Evolutionary conservation across 2,888 invertebrate genomes (phyloP).

Genomic region (Mesorhabditis belari): DNA sequence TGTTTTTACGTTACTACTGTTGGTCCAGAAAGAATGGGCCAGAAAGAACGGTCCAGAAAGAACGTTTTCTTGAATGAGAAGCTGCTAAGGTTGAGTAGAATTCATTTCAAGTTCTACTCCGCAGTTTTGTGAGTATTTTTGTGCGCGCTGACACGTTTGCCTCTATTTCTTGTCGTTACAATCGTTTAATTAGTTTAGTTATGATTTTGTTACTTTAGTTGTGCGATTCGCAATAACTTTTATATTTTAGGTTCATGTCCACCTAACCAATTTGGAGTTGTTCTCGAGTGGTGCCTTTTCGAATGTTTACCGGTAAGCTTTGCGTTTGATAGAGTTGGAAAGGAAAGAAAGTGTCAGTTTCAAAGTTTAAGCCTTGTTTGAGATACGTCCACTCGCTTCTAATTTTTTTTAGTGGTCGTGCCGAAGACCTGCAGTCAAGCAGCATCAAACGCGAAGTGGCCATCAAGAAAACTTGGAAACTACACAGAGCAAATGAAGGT

Average conservation of each 20-base stretch:
- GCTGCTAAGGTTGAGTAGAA: too few relatives aligned
- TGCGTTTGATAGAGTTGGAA: background rate
- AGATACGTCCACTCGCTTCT: background rate
- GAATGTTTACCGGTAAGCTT: conserved; percentile 28
- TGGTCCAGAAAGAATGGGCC: too few relatives aligned
- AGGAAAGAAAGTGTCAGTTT: background rate
- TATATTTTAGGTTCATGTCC: conserved; percentile 18
- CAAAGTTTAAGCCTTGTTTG: background rate
- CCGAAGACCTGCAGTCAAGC: conserved; percentile 4
- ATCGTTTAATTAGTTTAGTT: background rate
- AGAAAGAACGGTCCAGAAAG: too few relatives aligned
- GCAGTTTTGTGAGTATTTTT: too few relatives aligned
- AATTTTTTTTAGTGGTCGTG: conserved; percentile 5
- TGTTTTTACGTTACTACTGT: too few relatives aligned
- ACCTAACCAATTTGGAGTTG: conserved; percentile 20
- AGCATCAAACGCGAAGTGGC: conserved; percentile 17
- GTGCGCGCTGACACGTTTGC: background rate
- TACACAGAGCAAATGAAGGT: background rate
- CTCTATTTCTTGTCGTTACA: background rate
- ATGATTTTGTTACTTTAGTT: too few relatives aligned
- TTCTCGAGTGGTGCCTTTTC: conserved; percentile 33
- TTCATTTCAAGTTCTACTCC: too few relatives aligned
- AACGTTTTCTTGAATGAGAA: too few relatives aligned
- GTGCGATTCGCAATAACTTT: too few relatives aligned
- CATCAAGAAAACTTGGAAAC: conserved; percentile 35